These are phyloP conservation scores for Silurus lanzhouensis DNA, from an alignment of 2,797 vertebrate species.

Conservation along the genomic window DNA sequence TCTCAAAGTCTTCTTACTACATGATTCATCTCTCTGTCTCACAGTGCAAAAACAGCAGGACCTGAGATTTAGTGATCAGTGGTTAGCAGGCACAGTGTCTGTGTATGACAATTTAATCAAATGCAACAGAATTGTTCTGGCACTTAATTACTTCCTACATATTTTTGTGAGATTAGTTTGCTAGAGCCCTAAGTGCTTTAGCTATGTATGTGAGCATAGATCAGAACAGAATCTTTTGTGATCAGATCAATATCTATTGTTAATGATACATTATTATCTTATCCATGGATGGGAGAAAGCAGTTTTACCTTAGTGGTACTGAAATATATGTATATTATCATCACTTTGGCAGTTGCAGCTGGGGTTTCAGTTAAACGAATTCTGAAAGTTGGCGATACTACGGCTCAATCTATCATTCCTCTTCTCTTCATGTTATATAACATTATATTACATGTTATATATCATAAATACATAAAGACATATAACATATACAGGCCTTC, in stretches of 20 bases:
- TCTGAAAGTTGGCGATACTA: background rate
- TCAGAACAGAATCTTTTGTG: background rate
- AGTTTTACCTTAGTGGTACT: background rate
- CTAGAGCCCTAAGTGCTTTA: background rate
- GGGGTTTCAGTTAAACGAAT: background rate
- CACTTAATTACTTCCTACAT: background rate
- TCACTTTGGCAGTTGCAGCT: background rate
- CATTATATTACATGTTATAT: background rate
- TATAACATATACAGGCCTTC: background rate
- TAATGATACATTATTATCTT: background rate
- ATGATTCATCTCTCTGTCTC: conserved; percentile 11
- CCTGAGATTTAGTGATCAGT: background rate
- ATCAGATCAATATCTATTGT: background rate
- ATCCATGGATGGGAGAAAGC: background rate
- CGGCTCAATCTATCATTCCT: background rate
- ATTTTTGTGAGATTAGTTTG: background rate
- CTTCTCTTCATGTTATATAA: background rate
- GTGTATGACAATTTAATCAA: background rate
- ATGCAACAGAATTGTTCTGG: background rate
- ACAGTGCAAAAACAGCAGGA: conserved; percentile 4
- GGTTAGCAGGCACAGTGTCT: background rate
- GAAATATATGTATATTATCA: background rate
- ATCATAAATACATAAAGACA: background rate
- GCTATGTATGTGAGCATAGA: background rate
- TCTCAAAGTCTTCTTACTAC: conserved; percentile 8